These are phyloP conservation scores for Antechinus stuartii DNA, from an alignment of 2,113 vertebrate genomes.

Conservation along the genomic window DNA sequence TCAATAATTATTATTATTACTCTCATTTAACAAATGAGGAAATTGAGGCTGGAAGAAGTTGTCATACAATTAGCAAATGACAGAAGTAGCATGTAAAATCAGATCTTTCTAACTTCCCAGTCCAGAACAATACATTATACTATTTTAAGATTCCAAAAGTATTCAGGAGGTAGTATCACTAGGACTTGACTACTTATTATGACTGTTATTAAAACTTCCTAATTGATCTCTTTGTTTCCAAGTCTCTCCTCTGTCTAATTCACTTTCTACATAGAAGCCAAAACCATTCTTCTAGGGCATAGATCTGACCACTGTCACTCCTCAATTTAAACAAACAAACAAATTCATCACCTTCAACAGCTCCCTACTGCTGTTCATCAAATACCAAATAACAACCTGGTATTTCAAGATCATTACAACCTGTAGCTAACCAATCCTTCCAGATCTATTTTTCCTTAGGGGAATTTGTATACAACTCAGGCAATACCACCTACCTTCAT, in stretches of 20 bases:
- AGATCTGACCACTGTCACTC: neutral
- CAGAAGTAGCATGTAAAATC: neutral
- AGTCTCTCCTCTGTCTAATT: neutral
- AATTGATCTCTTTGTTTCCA: neutral
- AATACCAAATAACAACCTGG: neutral
- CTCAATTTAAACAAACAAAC: neutral
- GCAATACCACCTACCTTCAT: neutral
- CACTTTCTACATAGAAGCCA: neutral
- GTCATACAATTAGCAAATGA: neutral
- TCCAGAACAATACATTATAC: neutral
- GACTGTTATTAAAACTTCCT: neutral
- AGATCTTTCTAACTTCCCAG: neutral
- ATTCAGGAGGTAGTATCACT: neutral
- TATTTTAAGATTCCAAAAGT: neutral
- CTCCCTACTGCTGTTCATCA: neutral
- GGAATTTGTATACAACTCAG: neutral
- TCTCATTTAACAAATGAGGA: neutral
- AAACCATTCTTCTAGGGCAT: no score
- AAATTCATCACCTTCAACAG: neutral
- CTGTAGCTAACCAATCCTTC: neutral
- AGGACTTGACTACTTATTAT: neutral
- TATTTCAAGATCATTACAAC: neutral
- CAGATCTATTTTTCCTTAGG: neutral
- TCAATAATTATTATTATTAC: neutral
- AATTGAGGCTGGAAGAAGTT: neutral